Conservation (phyloP, 1,140 invertebrate genomes). For the Ceratosolen solmsi region DNA sequence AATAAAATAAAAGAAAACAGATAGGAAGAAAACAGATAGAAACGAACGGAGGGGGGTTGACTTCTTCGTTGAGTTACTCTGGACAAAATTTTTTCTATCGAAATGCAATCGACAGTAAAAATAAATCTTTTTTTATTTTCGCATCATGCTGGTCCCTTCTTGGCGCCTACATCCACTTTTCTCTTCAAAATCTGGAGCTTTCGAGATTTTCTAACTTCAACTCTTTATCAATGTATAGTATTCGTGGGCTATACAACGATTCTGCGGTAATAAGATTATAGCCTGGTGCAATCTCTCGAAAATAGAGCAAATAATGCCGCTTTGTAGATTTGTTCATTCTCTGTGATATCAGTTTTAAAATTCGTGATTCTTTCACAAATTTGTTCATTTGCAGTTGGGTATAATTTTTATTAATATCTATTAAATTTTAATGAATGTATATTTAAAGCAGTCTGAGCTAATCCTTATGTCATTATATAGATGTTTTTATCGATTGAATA, state of each 20-base stretch:
- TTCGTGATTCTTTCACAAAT: too few species aligned
- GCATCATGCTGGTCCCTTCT: background rate
- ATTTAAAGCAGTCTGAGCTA: too few species aligned
- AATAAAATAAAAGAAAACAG: background rate
- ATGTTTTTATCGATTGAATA: too few species aligned
- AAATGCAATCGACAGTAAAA: conserved; percentile 14
- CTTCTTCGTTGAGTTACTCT: background rate
- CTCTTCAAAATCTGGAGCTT: background rate
- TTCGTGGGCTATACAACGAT: background rate
- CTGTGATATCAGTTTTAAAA: too few species aligned
- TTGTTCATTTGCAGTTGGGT: too few species aligned
- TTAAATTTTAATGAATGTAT: too few species aligned
- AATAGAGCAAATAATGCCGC: background rate
- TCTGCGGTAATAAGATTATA: conserved; percentile 1
- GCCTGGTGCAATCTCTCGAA: background rate
- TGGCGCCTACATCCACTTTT: background rate
- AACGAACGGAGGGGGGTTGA: background rate
- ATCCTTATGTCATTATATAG: too few species aligned
- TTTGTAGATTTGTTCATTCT: too few species aligned
- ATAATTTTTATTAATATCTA: too few species aligned
- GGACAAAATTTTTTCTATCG: background rate
- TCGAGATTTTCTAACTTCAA: background rate
- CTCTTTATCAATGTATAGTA: conserved; percentile 4
- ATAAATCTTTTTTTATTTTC: conserved; percentile 1
- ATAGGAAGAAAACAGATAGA: background rate